Conservation (phyloP, 2,113 vertebrate genomes). For the Rhagologus leucostigma region DNA sequence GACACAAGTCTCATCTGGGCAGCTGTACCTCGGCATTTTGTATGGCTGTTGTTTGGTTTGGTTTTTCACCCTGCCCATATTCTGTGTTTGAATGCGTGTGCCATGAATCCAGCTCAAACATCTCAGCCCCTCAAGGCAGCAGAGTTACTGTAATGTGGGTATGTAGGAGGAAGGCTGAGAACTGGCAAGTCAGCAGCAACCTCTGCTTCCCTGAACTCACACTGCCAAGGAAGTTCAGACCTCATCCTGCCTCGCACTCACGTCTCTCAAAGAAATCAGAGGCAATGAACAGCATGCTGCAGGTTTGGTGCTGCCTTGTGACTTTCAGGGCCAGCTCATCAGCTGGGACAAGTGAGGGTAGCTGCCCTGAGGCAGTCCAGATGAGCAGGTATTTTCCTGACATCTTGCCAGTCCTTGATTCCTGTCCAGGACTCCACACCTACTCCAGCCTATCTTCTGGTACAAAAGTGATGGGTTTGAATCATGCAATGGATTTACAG, state of each 20-base stretch:
- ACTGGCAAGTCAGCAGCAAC: not conserved
- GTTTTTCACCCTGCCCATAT: not conserved
- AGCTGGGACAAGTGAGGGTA: not conserved
- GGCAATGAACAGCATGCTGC: not conserved
- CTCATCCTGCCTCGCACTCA: not conserved
- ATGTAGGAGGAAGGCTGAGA: not conserved
- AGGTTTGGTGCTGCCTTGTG: not conserved
- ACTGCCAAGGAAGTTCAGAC: not conserved
- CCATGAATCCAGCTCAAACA: not conserved
- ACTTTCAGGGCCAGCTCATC: not conserved
- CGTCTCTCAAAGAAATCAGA: not conserved
- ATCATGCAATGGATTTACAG: not conserved
- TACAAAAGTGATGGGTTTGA: not conserved
- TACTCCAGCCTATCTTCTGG: not conserved
- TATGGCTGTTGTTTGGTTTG: not conserved
- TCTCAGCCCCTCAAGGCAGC: not conserved
- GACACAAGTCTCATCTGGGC: not conserved
- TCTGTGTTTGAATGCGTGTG: not conserved
- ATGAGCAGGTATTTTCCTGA: constrained; percentile 48
- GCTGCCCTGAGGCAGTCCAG: not conserved
- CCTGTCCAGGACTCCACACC: constrained; percentile 38
- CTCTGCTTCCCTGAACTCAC: not conserved
- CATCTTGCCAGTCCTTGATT: not conserved
- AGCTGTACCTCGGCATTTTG: fast-evolving
- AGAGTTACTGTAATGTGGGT: not conserved